Evolutionary conservation across 2,888 invertebrate genomes (phyloP).

Genomic region (Macaria liturata): DNA sequence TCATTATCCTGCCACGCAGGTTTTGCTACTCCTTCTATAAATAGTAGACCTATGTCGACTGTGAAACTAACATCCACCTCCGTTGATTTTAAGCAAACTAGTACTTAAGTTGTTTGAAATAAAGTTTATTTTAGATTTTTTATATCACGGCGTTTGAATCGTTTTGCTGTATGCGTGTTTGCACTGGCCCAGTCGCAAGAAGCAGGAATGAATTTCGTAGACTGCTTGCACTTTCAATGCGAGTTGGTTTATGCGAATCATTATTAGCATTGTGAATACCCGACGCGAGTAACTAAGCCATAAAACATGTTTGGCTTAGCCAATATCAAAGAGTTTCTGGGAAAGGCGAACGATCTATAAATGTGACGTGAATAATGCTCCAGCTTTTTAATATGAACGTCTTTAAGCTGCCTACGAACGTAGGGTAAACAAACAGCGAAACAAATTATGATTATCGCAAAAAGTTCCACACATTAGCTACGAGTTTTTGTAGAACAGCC

Average conservation of each 20-base stretch:
- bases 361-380: conserved; percentile 31
- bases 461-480: conserved; percentile 26
- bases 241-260: conserved; percentile 56
- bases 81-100: conserved; percentile 28
- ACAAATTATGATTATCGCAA: conserved; percentile 31
- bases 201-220: conserved; percentile 68
- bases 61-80: conserved; percentile 38
- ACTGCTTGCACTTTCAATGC: conserved; percentile 76
- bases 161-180: conserved; percentile 36
- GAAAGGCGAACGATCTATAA: conserved; percentile 34
- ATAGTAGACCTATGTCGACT: conserved; percentile 51
- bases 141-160: conserved; percentile 21
- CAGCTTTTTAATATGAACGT: conserved; percentile 21
- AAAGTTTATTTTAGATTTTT: conserved; percentile 38
- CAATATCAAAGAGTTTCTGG: conserved; percentile 41
- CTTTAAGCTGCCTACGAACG: conserved; percentile 16
- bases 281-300: conserved; percentile 33
- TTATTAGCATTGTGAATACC: conserved; percentile 53
- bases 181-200: conserved; percentile 71
- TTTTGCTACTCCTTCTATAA: conserved; percentile 72
- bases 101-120: conserved; percentile 25
- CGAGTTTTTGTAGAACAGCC: conserved; percentile 11
- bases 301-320: conserved; percentile 38
- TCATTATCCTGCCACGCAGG: conserved; percentile 72
- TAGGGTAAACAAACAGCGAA: conserved; percentile 28